A percentile compares a stretch with the other conserved stretches of the same genome.
Conservation (phyloP, 1,140 invertebrate genomes). For the Cephus cinctus region DNA sequence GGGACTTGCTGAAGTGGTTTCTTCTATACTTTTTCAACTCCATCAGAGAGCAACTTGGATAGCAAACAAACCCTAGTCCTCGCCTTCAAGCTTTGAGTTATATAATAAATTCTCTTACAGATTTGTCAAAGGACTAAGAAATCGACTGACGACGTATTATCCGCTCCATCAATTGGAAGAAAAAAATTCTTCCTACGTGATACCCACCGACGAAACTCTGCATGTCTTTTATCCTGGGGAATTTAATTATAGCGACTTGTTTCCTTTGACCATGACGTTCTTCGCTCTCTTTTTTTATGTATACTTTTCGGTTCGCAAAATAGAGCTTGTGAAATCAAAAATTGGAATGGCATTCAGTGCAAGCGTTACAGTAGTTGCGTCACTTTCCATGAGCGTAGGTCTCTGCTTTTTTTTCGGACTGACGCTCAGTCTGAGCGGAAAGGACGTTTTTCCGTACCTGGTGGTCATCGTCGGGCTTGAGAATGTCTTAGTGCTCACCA, state of each 20-base stretch:
- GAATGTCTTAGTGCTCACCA: conserved; percentile 93
- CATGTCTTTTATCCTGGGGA: conserved; percentile 85
- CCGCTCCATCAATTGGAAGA: conserved; percentile 64
- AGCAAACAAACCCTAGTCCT: too few species aligned
- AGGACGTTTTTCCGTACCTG: conserved; percentile 92
- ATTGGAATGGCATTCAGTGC: conserved; percentile 87
- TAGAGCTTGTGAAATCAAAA: conserved; percentile 91
- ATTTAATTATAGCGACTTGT: conserved; percentile 83
- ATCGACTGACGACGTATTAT: conserved; percentile 70
- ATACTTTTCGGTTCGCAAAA: conserved; percentile 93
- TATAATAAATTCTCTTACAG: conserved; percentile 56
- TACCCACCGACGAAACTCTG: conserved; percentile 56
- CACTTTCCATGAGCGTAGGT: conserved; percentile 90
- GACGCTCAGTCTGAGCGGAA: conserved; percentile 72
- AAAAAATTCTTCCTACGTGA: conserved; percentile 24
- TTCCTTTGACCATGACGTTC: conserved; percentile 83
- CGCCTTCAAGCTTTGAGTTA: too few species aligned
- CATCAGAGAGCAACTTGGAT: too few species aligned
- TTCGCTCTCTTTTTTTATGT: conserved; percentile 86
- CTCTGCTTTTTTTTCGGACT: conserved; percentile 91
- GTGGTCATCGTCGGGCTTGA: conserved; percentile 94
- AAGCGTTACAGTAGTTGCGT: conserved; percentile 83
- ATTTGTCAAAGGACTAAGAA: conserved; percentile 73
- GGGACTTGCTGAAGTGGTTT: too few species aligned
- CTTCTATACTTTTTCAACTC: too few species aligned